A percentile compares a stretch with the other conserved stretches of the same genome.
Evolutionary conservation across 2,113 vertebrate genomes (phyloP).

Genomic region (Steatornis caripensis): DNA sequence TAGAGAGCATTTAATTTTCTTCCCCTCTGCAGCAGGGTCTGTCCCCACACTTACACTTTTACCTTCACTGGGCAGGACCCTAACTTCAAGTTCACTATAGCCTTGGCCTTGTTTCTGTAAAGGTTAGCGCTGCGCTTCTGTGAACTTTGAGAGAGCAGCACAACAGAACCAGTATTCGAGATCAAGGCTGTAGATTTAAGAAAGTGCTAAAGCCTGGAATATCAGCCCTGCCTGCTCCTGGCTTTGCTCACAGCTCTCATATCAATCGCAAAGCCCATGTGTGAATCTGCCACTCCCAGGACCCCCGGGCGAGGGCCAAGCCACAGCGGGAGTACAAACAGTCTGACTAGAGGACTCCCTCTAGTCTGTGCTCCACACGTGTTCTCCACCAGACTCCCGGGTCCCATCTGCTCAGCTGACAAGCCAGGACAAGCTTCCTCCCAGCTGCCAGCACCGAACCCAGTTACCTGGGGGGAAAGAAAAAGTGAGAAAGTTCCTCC

Average conservation of each 20-base stretch:
- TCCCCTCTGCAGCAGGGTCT: not conserved
- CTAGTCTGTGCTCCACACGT: fast-evolving
- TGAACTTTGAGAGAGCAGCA: not conserved
- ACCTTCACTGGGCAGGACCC: not conserved
- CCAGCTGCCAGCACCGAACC: not conserved
- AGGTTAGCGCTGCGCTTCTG: not conserved
- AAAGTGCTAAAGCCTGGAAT: not conserved
- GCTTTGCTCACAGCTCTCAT: not conserved
- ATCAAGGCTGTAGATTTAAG: not conserved
- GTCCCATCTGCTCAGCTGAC: not conserved
- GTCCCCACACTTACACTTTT: not conserved
- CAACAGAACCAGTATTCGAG: not conserved
- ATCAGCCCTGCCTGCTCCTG: not conserved
- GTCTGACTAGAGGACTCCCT: not conserved
- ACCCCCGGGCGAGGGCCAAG: not conserved
- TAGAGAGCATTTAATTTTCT: not conserved
- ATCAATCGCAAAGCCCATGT: not conserved
- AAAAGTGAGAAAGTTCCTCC: not conserved
- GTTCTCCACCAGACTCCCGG: not conserved
- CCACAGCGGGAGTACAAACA: not conserved
- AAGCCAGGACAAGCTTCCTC: conserved; percentile 30
- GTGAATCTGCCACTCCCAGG: not conserved
- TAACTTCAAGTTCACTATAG: not conserved
- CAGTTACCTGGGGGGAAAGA: not conserved
- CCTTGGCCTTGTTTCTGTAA: not conserved